These are phyloP conservation scores for Porites lobata DNA, from an alignment of 92 coral and sea anemone species.

Conservation along the genomic window DNA sequence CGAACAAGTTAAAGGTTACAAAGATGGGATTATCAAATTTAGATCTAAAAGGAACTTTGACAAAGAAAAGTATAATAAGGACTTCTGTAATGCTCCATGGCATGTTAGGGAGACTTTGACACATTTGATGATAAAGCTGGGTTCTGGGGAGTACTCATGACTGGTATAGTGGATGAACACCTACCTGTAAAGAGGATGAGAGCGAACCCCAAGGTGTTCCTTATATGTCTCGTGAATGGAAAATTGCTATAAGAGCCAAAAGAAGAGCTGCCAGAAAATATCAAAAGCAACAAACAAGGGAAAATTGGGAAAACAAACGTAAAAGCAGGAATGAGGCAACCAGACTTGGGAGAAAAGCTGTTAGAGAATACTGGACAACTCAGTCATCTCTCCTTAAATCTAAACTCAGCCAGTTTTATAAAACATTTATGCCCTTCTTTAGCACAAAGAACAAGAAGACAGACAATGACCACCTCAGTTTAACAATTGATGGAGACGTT, in stretches of 20 bases:
- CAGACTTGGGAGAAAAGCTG: constrained; percentile 37
- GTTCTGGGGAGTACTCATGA: too few relatives aligned
- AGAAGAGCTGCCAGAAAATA: constrained; percentile 45
- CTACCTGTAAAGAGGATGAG: too few relatives aligned
- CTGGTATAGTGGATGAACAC: too few relatives aligned
- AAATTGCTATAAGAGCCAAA: not conserved
- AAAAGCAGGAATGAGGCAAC: constrained; percentile 41
- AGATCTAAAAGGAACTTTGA: too few relatives aligned
- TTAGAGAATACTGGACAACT: constrained; percentile 36
- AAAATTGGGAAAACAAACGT: constrained; percentile 44
- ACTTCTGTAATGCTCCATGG: too few relatives aligned
- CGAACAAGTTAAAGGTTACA: too few relatives aligned
- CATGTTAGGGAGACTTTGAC: too few relatives aligned
- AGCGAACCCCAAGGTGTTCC: too few relatives aligned
- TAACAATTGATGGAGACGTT: constrained; percentile 45
- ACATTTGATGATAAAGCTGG: too few relatives aligned
- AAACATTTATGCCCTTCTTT: constrained; percentile 58
- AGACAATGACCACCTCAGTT: not conserved
- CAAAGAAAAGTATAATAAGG: too few relatives aligned
- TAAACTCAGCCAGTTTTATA: constrained; percentile 45
- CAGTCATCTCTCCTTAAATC: constrained; percentile 17
- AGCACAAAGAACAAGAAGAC: constrained; percentile 11
- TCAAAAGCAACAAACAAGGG: constrained; percentile 29
- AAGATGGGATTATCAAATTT: too few relatives aligned
- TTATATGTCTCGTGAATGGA: too few relatives aligned